Evolutionary conservation across 2,113 vertebrate genomes (phyloP), one percentile per base, ranked within the genome.

Genomic region (Entosphenus tridentatus): DNA sequence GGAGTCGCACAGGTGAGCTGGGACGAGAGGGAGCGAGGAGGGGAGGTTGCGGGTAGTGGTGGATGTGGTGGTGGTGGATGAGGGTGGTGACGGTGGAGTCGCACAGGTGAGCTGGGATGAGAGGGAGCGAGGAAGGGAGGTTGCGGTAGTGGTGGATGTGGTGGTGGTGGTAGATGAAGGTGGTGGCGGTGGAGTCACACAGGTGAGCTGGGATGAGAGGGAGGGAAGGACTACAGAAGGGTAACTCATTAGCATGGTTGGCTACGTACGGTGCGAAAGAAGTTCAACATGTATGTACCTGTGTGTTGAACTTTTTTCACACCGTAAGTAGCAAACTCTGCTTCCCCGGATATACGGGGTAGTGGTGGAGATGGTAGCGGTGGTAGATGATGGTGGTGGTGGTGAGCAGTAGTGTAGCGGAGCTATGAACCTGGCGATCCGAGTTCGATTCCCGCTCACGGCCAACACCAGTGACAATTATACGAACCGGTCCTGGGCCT

Each of bases 231-330:
- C 14, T 14, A 62, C 14, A 62, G 59, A 62, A 17, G 4, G 4
- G 14, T 3, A 3, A 17, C 59, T 14, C 17, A 62, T 62, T 62
- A 17, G 14, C 13, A 14, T 62, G 59, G 14, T 14, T 14, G 14
- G 59, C 16, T 14, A 21, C 3, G 21, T 21, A 21, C 21, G 21
- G 12, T 57, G 11, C 14, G 55, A 7, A 4, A 69, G 55, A 0
- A 0, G n/a, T 58, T 9, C 65, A 9, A 68, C 10, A 55, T 1
- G 0, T 57, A 13, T 21, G 21, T 21, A 21, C 3, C 3, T 21
- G 21, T 21, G 21, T 21, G 21, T 21, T 21, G 21, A 21, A 21
- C 21, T 21, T 21, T 21, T 21, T 21, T 21, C 21, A 3, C 21
- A 21, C 21, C 21, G 21, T 21, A 21, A 21, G 21, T 21, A 21